Evolutionary conservation across 2,113 vertebrate genomes (phyloP).

Genomic region (Platichthys stellatus): DNA sequence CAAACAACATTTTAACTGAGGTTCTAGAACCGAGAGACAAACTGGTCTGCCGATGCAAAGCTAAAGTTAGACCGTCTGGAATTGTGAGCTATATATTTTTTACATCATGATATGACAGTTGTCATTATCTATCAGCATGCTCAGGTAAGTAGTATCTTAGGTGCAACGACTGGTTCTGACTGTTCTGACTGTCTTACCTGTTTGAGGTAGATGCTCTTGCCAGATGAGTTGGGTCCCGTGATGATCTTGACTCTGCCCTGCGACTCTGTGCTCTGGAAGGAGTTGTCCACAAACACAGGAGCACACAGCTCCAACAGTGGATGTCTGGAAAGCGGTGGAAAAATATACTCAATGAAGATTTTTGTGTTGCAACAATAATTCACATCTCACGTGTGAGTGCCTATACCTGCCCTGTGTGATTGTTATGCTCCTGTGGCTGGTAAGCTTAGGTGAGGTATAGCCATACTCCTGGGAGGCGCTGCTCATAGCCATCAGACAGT

Average conservation of each 20-base stretch:
- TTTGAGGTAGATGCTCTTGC: slow-evolving; percentile 96
- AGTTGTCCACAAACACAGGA: slow-evolving; percentile 92
- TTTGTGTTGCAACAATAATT: neutral
- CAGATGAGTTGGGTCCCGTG: slow-evolving; percentile 96
- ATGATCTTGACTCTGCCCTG: slow-evolving; percentile 89
- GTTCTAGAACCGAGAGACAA: too few relatives aligned
- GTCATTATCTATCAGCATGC: too few relatives aligned
- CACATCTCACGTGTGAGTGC: neutral
- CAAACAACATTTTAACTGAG: neutral
- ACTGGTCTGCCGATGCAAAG: neutral
- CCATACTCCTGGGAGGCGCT: slow-evolving; percentile 89
- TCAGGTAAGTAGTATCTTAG: too few relatives aligned
- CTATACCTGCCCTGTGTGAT: slow-evolving; percentile 85
- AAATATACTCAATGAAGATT: neutral
- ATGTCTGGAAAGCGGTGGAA: slow-evolving; percentile 80
- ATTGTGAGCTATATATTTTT: too few relatives aligned
- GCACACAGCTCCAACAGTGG: slow-evolving; percentile 93
- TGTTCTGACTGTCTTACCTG: slow-evolving; percentile 77
- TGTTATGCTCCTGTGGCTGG: slow-evolving; percentile 66
- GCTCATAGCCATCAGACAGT: slow-evolving; percentile 92
- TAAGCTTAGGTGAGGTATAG: slow-evolving; percentile 86
- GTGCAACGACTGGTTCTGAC: too few relatives aligned
- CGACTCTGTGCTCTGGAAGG: slow-evolving; percentile 83
- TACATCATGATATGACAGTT: too few relatives aligned
- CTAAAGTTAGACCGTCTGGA: too few relatives aligned